Evolutionary conservation across 2,113 vertebrate species (phyloP).

Genomic region (Cygnus atratus): DNA sequence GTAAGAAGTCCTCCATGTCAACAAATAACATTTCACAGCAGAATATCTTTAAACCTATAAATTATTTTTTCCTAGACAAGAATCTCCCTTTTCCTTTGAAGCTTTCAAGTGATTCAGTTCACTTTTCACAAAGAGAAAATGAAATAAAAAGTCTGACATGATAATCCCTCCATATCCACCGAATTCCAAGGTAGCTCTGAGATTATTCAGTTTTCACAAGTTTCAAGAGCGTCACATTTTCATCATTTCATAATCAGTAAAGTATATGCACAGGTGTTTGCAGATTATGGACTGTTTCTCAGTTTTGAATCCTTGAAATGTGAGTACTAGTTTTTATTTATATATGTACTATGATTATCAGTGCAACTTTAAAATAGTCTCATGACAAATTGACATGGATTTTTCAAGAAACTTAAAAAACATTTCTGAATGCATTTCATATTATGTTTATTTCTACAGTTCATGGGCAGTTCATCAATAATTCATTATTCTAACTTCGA

Average conservation of each 20-base stretch:
- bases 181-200: neutral
- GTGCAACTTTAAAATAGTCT: neutral
- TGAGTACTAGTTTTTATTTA: neutral
- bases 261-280: neutral
- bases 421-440: neutral
- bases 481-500: neutral
- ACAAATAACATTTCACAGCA: neutral
- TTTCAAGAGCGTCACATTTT: neutral
- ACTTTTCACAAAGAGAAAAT: neutral
- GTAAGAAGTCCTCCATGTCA: neutral
- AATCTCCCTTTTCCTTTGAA: neutral
- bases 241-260: neutral
- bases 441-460: neutral
- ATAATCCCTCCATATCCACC: neutral
- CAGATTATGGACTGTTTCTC: neutral
- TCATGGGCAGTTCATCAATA: neutral
- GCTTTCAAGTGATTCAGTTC: neutral
- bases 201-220: slow-evolving; percentile 1
- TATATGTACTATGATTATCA: neutral
- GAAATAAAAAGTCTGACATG: neutral
- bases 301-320: neutral
- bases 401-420: neutral
- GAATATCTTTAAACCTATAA: neutral
- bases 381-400: neutral
- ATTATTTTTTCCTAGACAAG: neutral